A percentile compares a stretch with the other conserved stretches of the same genome.
Evolutionary conservation across 2,888 invertebrate genomes (phyloP).

Genomic region (Piscicola geometra): DNA sequence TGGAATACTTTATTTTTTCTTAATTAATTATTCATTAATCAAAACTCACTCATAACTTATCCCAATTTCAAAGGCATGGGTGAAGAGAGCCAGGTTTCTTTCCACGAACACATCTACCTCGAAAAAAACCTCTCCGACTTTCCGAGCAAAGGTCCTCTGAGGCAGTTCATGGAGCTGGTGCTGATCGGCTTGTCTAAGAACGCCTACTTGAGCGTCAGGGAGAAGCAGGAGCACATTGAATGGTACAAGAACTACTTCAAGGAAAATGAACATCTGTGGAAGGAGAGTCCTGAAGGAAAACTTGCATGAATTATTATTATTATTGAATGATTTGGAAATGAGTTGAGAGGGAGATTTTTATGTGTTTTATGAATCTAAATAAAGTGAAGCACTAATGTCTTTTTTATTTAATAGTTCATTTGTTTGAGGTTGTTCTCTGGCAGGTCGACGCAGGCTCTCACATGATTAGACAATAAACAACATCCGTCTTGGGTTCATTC

Average conservation of each 20-base stretch:
- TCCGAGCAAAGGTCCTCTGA: slow-evolving; percentile 79
- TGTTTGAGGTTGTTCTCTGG: too few relatives aligned
- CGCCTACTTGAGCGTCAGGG: slow-evolving; percentile 77
- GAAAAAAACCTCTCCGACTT: slow-evolving; percentile 79
- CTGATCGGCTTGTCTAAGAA: slow-evolving; percentile 89
- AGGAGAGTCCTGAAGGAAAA: background rate
- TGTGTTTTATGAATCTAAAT: too few relatives aligned
- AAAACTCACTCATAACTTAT: too few relatives aligned
- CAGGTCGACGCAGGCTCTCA: too few relatives aligned
- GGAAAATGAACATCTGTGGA: slow-evolving; percentile 59
- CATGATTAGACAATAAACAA: too few relatives aligned
- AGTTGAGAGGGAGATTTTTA: too few relatives aligned
- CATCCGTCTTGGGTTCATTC: too few relatives aligned
- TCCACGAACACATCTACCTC: slow-evolving; percentile 89
- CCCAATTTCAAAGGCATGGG: slow-evolving; percentile 48
- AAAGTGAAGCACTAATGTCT: too few relatives aligned
- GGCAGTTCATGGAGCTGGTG: slow-evolving; percentile 96
- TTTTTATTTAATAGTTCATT: too few relatives aligned
- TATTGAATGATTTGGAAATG: too few relatives aligned
- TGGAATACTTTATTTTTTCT: background rate
- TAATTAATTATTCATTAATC: too few relatives aligned
- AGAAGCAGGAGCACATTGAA: slow-evolving; percentile 80
- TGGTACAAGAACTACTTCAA: slow-evolving; percentile 89
- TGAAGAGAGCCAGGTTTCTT: slow-evolving; percentile 65
- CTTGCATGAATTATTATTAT: background rate